Base-by-base conservation (phyloP, 2,113 vertebrate species). In the Sapajus apella region DNA sequence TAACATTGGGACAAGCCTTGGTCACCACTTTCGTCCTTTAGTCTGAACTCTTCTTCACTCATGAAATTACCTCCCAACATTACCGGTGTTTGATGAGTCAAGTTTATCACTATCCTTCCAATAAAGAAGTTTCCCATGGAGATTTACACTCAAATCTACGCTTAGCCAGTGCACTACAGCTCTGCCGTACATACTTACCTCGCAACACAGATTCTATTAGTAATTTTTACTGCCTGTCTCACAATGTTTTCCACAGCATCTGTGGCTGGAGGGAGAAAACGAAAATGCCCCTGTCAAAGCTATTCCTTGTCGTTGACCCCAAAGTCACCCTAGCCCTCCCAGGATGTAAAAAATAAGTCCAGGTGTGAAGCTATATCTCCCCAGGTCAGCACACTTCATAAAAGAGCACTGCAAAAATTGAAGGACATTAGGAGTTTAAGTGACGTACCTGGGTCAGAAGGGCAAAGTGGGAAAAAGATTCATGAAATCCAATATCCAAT, bases 401-500 rank as follows among this genome's bases (percentile, higher is more conserved):
- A 80, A 80, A 37, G 40, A 85, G 32, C 52, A 75, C 2, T 72
- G 56, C 5, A 72, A 77, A 82, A 94, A 52, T 0, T 32, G 43
- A 95, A 96, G 92, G 64, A 61, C 86, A 77, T 83, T 4, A 35
- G 61, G 85, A 94, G 32, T 94, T 87, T 79, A 82, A 91, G 68
- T 56, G 61, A 91, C 77, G 96, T 85, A 90, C 30, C 50, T 73
- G 43, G 30, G 85, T 85, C 86, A 94, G 40, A 88, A 94, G 88
- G 73, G 30, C 20, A 90, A 91, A 93, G 58, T 0, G 91, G 27
- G 27, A 94, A 82, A 89, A 87, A 23, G 68, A 72, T 97, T 58
- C 91, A 45, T 95, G 83, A 95, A 93, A 96, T 92, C 30, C 68
- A 87, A 18, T 93, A 93, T 79, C 37, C 45, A 96, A 87, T 75